phyloP scores from a whole-genome alignment of 2,113 vertebrate genomes.

The Chloropsis cyanopogon region DNA sequence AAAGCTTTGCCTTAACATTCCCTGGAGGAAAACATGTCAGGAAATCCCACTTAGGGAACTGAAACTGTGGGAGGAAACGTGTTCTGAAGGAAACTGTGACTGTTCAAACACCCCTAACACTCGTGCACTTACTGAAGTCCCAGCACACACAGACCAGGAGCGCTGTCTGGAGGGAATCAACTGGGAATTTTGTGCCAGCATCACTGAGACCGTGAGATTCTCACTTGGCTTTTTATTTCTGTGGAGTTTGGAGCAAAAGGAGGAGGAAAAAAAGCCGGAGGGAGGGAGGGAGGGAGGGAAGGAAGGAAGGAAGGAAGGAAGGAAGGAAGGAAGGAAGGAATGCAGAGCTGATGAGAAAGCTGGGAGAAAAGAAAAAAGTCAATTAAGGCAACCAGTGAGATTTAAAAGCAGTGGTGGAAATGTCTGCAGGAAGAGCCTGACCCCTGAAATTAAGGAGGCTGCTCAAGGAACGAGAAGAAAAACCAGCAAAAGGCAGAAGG shows the following conservation, averaged over 20 bases:
- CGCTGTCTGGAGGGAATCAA: background rate
- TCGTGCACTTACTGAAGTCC: background rate
- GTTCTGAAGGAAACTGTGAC: background rate
- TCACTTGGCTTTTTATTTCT: background rate
- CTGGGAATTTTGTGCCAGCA: background rate
- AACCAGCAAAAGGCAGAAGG: background rate
- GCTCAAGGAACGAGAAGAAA: background rate
- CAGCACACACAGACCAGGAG: background rate
- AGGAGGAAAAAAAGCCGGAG: no score
- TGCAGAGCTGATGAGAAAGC: no score
- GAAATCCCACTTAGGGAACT: constrained; percentile 24
- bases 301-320: no score
- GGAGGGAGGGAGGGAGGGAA: no score
- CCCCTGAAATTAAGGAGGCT: background rate
- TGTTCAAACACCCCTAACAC: constrained; percentile 11
- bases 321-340: background rate
- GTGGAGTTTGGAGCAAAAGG: no score
- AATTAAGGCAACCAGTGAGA: constrained; percentile 60
- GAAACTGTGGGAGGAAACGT: background rate
- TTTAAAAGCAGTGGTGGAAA: constrained; percentile 37
- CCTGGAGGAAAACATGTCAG: background rate
- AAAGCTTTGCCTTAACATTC: constrained; percentile 33
- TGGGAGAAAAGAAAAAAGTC: background rate
- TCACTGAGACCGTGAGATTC: background rate
- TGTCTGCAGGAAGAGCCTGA: background rate